phyloP scores from a whole-genome alignment of 2,888 invertebrate genomes.

The Gortyna flavago region DNA sequence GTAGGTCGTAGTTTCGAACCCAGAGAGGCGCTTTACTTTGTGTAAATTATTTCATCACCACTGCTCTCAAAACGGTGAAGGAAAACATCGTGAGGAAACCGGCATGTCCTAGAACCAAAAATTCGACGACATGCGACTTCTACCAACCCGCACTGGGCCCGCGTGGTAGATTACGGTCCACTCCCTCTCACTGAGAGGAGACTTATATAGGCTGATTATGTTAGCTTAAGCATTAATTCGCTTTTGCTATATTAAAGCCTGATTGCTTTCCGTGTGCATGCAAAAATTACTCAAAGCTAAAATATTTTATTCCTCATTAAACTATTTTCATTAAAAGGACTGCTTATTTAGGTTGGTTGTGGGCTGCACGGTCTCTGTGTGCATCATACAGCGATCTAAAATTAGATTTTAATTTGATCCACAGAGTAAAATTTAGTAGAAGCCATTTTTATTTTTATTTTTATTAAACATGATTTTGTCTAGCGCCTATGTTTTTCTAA shows the following conservation, averaged over 20 bases:
- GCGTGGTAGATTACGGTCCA: too few species aligned
- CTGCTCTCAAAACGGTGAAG: too few species aligned
- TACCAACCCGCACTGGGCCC: too few species aligned
- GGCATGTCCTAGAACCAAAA: too few species aligned
- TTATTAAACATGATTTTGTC: neutral
- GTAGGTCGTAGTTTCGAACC: too few species aligned
- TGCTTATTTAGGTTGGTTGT: neutral
- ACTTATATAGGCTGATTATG: too few species aligned
- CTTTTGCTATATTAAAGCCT: conserved; percentile 1
- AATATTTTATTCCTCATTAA: neutral
- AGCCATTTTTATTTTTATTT: neutral
- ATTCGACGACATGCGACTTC: too few species aligned
- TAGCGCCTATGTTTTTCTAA: neutral
- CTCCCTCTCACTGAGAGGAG: too few species aligned
- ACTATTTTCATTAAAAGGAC: neutral
- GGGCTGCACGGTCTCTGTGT: neutral
- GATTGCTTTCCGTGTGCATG: neutral
- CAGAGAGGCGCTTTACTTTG: too few species aligned
- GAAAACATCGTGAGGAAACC: too few species aligned
- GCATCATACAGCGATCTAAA: neutral
- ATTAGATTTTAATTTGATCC: conserved; percentile 16
- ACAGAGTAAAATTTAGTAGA: neutral
- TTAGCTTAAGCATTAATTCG: neutral
- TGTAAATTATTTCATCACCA: too few species aligned
- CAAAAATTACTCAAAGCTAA: neutral